These are phyloP conservation scores for Aphis gossypii DNA, from an alignment of 1,140 invertebrate species.

Conservation along the genomic window DNA sequence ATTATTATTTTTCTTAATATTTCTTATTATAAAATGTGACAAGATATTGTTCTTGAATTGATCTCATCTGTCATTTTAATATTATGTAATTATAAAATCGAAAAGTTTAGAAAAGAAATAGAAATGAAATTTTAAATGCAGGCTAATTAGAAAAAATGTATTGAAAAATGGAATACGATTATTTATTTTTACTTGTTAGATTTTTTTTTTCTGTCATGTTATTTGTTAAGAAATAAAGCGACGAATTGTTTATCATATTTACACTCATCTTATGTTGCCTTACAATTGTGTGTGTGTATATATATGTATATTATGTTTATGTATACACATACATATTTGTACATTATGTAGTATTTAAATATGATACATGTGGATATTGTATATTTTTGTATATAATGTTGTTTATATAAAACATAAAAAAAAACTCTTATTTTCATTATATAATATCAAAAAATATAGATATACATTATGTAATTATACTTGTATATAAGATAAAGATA, in stretches of 20 bases:
- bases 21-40: constrained; percentile 38
- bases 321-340: neutral
- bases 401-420: constrained; percentile 17
- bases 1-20: constrained; percentile 26
- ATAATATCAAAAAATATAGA: constrained; percentile 29
- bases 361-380: constrained; percentile 36
- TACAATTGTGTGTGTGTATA: neutral
- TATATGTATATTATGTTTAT: neutral
- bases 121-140: constrained; percentile 17
- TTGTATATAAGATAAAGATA: constrained; percentile 51
- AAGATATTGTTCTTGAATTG: constrained; percentile 36
- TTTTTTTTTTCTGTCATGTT: constrained; percentile 26
- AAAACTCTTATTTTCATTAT: constrained; percentile 50
- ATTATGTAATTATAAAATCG: neutral
- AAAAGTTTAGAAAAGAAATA: neutral
- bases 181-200: constrained; percentile 51
- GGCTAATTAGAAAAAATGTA: neutral
- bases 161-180: constrained; percentile 18
- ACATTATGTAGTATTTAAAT: neutral
- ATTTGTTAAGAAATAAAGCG: constrained; percentile 24
- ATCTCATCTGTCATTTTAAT: constrained; percentile 54
- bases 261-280: neutral
- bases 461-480: constrained; percentile 54
- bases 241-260: constrained; percentile 34
- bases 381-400: constrained; percentile 45